Base-by-base conservation (phyloP, 2,113 vertebrate genomes). In the Odocoileus hemionus region DNA sequence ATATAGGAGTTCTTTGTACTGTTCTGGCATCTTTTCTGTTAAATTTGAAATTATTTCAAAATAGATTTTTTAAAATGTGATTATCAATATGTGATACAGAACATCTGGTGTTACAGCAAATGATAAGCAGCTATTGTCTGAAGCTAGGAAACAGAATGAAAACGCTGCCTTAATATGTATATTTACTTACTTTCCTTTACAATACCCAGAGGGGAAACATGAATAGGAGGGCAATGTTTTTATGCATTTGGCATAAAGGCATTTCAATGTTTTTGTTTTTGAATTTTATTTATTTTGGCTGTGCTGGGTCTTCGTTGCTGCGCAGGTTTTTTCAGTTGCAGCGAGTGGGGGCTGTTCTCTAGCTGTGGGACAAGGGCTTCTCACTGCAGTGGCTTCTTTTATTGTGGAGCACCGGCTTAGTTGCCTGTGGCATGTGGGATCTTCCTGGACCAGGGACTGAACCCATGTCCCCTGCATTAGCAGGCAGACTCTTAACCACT, bases 1-100 rank as follows among this genome's bases (percentile, higher is more conserved):
- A 55, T 64, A 74, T 1, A 67, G 11, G 16, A 52, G 64, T 76
- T 93, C 64, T 94, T 94, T 97, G 50, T 70, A 85, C 5, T 83
- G 16, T 28, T 94, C 19, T 79, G 43, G 25, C 5, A 86, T 83
- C 58, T 94, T 96, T 95, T 87, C 57, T 60, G 2, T 60, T 55
- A 91, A 93, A 39, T 54, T 13, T 92, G 47, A 95, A 88, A 96
- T 82, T 61, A 95, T 60, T 96, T 94, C 61, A 94, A 94, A 95
- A 74, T 79, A 33, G 70, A 19, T 83, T 91, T 88, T 87, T 50
- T 23, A 15, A 0, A 76, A 54, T 47, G 4, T 82, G 33, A 94
- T 95, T 83, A 67, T 89, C 94, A 93, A 93, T 28, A 87, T 86
- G 74, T 94, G 67, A 89, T 74, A 89, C 7, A 93, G 45, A 91